These are phyloP conservation scores for Trachelipus rathkii DNA, from an alignment of 1,140 invertebrate genomes.

Conservation along the genomic window DNA sequence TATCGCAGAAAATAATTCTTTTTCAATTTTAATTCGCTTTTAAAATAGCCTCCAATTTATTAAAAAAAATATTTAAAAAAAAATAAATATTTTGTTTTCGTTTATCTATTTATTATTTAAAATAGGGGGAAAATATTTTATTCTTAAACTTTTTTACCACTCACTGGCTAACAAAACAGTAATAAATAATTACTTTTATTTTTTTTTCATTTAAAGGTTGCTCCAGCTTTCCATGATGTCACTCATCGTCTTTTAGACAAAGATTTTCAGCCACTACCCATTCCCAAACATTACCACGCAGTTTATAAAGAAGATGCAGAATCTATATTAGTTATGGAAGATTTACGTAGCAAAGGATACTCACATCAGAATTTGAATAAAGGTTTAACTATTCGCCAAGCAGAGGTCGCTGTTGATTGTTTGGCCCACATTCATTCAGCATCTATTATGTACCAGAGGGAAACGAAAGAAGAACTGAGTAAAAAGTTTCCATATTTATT, in stretches of 20 bases:
- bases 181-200: neutral
- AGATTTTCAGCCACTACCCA: constrained; percentile 51
- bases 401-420: constrained; percentile 62
- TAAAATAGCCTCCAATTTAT: too few relatives aligned
- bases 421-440: constrained; percentile 67
- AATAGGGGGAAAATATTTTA: too few relatives aligned
- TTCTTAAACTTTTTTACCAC: too few relatives aligned
- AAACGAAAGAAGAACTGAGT: constrained; percentile 19
- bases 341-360: constrained; percentile 57
- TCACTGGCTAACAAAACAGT: neutral
- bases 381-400: constrained; percentile 48
- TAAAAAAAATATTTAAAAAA: too few relatives aligned
- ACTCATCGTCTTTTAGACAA: constrained; percentile 47
- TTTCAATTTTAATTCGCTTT: too few relatives aligned
- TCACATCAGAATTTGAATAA: constrained; percentile 61
- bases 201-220: constrained; percentile 51
- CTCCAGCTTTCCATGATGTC: constrained; percentile 57
- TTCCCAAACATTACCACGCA: constrained; percentile 63
- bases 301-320: constrained; percentile 53
- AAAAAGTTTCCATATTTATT: constrained; percentile 28
- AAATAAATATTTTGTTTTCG: too few relatives aligned
- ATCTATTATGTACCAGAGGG: neutral
- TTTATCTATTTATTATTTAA: too few relatives aligned
- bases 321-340: constrained; percentile 63
- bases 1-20: too few relatives aligned